Percentiles rank a stretch among this genome's conserved stretches.
Conservation (phyloP, 2,113 vertebrate genomes). For the Phyllostomus hastatus region DNA sequence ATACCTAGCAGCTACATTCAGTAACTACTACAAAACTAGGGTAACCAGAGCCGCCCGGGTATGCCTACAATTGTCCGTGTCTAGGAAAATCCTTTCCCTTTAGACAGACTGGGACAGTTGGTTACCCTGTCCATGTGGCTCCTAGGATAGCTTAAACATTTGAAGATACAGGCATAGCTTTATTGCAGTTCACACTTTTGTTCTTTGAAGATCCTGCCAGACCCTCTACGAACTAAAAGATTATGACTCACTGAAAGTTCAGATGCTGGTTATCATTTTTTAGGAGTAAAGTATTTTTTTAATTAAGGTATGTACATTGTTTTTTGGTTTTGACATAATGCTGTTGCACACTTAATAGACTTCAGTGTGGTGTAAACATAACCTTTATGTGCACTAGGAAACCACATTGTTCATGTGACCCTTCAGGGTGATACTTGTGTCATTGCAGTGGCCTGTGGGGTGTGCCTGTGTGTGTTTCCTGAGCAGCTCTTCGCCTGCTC, state of each 20-base stretch:
- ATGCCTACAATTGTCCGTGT: too few species aligned
- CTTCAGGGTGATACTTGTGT: not conserved
- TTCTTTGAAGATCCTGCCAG: not conserved
- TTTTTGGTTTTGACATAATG: not conserved
- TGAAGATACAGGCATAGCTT: too few species aligned
- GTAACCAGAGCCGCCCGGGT: not conserved
- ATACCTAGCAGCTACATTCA: not conserved
- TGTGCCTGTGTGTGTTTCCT: not conserved
- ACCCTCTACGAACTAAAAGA: not conserved
- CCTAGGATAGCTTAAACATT: too few species aligned
- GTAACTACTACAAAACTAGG: not conserved
- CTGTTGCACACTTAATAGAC: not conserved
- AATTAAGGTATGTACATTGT: not conserved
- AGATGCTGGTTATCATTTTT: not conserved
- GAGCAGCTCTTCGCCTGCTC: not conserved
- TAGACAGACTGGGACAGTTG: too few species aligned
- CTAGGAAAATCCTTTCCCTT: too few species aligned
- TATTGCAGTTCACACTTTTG: too few species aligned
- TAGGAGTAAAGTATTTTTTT: not conserved
- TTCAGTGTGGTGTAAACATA: not conserved
- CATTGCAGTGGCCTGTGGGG: not conserved
- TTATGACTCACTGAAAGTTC: not conserved
- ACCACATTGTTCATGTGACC: not conserved
- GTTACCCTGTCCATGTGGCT: too few species aligned
- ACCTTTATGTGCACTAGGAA: not conserved